A percentile compares a stretch with the other conserved stretches of the same genome.
These are phyloP conservation scores for Meiosimyza platycephala DNA, from an alignment of 2,888 invertebrate genomes.

Conservation along the genomic window DNA sequence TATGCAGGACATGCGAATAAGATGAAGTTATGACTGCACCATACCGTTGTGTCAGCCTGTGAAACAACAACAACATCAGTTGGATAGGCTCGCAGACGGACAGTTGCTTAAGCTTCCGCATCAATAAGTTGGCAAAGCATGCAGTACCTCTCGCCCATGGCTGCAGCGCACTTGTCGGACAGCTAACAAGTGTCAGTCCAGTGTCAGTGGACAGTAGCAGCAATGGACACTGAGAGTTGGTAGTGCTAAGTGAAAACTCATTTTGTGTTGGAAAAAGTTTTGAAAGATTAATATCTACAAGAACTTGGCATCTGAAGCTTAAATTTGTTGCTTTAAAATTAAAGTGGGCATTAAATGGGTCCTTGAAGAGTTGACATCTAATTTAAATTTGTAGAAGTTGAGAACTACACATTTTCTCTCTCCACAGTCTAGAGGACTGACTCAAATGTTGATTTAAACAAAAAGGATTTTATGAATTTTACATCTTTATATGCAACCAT, in stretches of 20 bases:
- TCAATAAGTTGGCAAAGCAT: conserved; percentile 41
- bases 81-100: conserved; percentile 49
- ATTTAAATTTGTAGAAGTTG: neutral
- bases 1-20: conserved; percentile 1
- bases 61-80: conserved; percentile 40
- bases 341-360: neutral
- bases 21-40: conserved; percentile 21
- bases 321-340: conserved; percentile 9
- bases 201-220: conserved; percentile 25
- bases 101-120: conserved; percentile 53
- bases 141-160: neutral
- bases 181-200: conserved; percentile 60
- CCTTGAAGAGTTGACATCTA: neutral
- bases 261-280: conserved; percentile 34
- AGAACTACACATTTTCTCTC: neutral
- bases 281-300: conserved; percentile 51
- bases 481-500: neutral
- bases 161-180: conserved; percentile 46
- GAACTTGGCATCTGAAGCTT: conserved; percentile 46
- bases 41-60: neutral
- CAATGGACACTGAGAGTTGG: neutral
- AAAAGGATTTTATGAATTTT: too few relatives aligned
- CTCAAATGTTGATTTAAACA: too few relatives aligned
- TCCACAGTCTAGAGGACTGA: too few relatives aligned
- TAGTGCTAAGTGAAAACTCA: conserved; percentile 36